A percentile compares a stretch with the other conserved stretches of the same genome.
phyloP scores from a whole-genome alignment of 2,888 invertebrate species.

The Aspidiotus destructor region DNA sequence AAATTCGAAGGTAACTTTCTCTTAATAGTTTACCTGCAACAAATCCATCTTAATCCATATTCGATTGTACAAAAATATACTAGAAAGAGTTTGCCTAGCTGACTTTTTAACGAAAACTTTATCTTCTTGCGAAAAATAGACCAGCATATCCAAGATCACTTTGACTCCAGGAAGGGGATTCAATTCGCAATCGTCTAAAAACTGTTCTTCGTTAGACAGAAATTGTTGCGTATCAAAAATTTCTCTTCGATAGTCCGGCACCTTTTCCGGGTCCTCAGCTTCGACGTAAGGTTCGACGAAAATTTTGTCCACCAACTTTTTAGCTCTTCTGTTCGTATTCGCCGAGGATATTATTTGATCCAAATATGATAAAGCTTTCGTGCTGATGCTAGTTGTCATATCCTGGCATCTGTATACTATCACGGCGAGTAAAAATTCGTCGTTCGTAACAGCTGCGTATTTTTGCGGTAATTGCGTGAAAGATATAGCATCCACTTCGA shows the following conservation, averaged over 20 bases:
- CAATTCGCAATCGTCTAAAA: slow-evolving; percentile 11
- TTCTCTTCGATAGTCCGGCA: slow-evolving; percentile 1
- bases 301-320: slow-evolving; percentile 17
- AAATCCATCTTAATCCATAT: slow-evolving; percentile 19
- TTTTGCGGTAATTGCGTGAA: slow-evolving; percentile 12
- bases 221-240: slow-evolving; percentile 26
- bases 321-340: slow-evolving; percentile 7
- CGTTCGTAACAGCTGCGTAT: slow-evolving; percentile 23
- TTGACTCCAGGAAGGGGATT: slow-evolving; percentile 22
- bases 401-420: slow-evolving; percentile 26
- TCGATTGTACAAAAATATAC: slow-evolving; percentile 7
- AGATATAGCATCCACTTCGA: slow-evolving; percentile 15
- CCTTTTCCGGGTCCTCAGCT: slow-evolving; percentile 8
- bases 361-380: slow-evolving; percentile 23
- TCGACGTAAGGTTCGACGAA: slow-evolving; percentile 11
- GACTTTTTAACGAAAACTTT: slow-evolving; percentile 25
- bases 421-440: slow-evolving; percentile 17
- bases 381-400: slow-evolving; percentile 12
- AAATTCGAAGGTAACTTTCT: neutral
- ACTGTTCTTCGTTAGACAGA: slow-evolving; percentile 6
- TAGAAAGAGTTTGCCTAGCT: slow-evolving; percentile 10
- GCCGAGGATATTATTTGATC: slow-evolving; percentile 16
- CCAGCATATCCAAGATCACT: slow-evolving; percentile 17
- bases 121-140: slow-evolving; percentile 25
- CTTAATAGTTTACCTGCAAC: slow-evolving; percentile 5